Base-by-base conservation (phyloP, 1,140 invertebrate species). In the Eciton burchellii region DNA sequence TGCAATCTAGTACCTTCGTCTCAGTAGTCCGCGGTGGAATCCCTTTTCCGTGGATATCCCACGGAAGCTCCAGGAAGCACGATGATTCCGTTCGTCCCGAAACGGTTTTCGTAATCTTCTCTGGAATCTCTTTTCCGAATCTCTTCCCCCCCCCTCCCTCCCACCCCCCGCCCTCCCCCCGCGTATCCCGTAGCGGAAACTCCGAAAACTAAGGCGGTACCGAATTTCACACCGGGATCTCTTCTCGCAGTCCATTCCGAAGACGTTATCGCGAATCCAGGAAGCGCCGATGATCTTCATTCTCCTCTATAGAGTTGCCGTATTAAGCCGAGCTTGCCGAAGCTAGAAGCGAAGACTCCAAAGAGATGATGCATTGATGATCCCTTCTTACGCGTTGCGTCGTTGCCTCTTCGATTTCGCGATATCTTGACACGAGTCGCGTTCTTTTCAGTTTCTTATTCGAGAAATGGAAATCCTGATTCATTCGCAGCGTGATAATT, bases 41-140 rank as follows among this genome's bases (percentile, higher is more conserved):
- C 85, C 71, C 76, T 87, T 84, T 82, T 81, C 57, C 65, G 56
- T 41, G 47, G 59, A 82, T 83, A 86, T 87, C 82, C 73, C 63
- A n/a, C 81, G 62, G 71, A 56, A 83, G 85, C 79, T 83, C 57
- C 70, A 62, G 79, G 57, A 71, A 87, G 86, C 77, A 88, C 87
- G 83, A 88, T 88, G 86, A 88, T 88, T 88, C 87, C 83, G 77
- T 88, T 84, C 82, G 79, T 81, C 65, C 59, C 47, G 57, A 83
- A 85, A 88, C 65, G 79, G 72, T 88, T 87, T 88, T 85, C 85
- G 76, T 87, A 88, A 88, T 88, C 86, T 87, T 56, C 83, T 84
- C 59, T 79, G 77, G 86, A 88, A 87, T 88, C 71, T 84, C 85
- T 76, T 87, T 88, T 79, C 59, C 41, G 59, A 84, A 82, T 57